phyloP scores from a whole-genome alignment of 2,888 invertebrate genomes.

The Pocota personata region DNA sequence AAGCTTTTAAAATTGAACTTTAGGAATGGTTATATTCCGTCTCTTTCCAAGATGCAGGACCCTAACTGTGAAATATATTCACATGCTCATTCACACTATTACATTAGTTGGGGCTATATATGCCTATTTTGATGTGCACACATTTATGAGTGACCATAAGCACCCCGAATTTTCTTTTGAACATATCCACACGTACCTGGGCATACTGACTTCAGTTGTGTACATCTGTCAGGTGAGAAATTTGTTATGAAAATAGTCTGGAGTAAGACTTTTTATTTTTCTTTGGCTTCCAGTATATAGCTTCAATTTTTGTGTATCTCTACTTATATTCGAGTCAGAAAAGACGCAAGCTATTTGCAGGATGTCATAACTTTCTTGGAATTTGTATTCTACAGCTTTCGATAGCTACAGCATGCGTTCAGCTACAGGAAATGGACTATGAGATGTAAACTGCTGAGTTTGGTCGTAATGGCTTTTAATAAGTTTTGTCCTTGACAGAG shows the following conservation, averaged over 20 bases:
- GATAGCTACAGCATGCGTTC: conserved; percentile 4
- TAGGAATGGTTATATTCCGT: conserved; percentile 55
- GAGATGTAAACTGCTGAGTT: neutral
- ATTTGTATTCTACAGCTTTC: conserved; percentile 30
- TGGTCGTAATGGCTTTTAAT: neutral
- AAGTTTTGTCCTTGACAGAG: neutral
- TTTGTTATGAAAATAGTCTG: neutral
- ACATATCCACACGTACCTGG: conserved; percentile 19
- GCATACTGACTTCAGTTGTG: neutral
- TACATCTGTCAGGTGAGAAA: conserved; percentile 25
- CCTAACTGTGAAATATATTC: conserved; percentile 4
- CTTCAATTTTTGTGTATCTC: neutral
- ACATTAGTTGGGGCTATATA: neutral
- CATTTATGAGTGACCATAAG: neutral
- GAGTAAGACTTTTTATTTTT: neutral
- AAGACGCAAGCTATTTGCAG: conserved; percentile 10
- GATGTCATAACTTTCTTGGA: conserved; percentile 22
- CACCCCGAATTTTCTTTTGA: neutral
- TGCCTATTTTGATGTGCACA: neutral
- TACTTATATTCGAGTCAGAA: conserved; percentile 25
- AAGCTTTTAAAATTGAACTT: neutral
- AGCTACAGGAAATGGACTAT: neutral
- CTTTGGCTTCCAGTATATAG: neutral
- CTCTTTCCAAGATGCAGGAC: conserved; percentile 25
- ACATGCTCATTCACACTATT: conserved; percentile 17